Evolutionary conservation across 2,888 invertebrate species (phyloP).

Genomic region (Minunthozetes semirufus): DNA sequence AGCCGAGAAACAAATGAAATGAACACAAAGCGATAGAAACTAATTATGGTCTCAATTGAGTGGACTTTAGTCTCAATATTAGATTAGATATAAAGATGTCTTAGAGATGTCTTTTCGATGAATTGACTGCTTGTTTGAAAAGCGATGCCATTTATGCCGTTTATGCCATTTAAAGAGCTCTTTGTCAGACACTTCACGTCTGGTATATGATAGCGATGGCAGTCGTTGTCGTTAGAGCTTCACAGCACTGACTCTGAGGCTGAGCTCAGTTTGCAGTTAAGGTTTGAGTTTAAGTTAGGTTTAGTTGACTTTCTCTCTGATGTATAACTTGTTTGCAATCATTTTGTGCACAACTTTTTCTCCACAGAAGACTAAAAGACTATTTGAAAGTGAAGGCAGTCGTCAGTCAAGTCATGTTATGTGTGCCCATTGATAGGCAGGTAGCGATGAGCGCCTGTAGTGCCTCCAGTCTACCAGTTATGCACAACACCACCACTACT

Average conservation of each 20-base stretch:
- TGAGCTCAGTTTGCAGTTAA: not conserved
- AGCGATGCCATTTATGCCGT: slow-evolving; percentile 21
- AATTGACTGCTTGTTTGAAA: not conserved
- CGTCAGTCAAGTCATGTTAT: not conserved
- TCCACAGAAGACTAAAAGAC: not conserved
- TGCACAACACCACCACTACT: no score
- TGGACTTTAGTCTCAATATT: slow-evolving; percentile 12
- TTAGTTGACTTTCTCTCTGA: not conserved
- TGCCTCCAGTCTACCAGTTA: no score
- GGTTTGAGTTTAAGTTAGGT: not conserved
- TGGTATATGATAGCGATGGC: slow-evolving; percentile 1
- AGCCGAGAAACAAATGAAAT: not conserved
- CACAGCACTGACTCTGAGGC: not conserved
- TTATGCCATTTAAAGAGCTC: slow-evolving; percentile 4
- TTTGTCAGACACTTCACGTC: not conserved
- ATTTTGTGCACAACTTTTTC: not conserved
- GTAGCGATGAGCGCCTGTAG: slow-evolving; percentile 2
- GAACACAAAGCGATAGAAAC: not conserved
- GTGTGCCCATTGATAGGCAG: slow-evolving; percentile 20
- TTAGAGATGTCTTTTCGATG: not conserved
- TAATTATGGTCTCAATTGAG: not conserved
- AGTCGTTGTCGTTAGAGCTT: not conserved
- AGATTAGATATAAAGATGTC: slow-evolving; percentile 15
- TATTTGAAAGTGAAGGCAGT: not conserved
- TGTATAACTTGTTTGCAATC: slow-evolving; percentile 25